phyloP scores from a whole-genome alignment of 2,888 invertebrate genomes.

The Synergus gifuensis region DNA sequence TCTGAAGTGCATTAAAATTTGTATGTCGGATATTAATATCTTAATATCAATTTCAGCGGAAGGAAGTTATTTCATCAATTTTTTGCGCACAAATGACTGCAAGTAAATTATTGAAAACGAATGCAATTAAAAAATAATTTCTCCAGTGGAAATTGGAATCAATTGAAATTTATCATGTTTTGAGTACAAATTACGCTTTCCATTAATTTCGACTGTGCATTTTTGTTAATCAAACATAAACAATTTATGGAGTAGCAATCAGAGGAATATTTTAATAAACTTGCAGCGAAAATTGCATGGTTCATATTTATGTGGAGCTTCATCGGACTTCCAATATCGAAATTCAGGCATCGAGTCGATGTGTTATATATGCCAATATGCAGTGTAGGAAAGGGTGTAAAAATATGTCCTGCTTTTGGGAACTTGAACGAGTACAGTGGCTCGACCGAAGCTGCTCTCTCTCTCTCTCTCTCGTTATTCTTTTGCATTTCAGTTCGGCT shows the following conservation, averaged over 20 bases:
- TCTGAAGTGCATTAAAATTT: not conserved
- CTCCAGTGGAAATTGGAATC: not conserved
- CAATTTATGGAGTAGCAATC: not conserved
- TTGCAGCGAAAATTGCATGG: not conserved
- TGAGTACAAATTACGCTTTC: not conserved
- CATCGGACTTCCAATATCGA: conserved; percentile 11
- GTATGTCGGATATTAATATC: no score
- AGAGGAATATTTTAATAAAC: not conserved
- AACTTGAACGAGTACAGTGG: conserved; percentile 20
- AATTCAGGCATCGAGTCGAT: conserved; percentile 25
- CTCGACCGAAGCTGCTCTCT: conserved; percentile 17
- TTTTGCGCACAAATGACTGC: no score
- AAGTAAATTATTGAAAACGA: no score
- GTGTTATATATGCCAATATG: not conserved
- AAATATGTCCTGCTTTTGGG: conserved; percentile 26
- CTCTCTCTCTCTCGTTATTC: conserved; percentile 20
- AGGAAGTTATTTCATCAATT: no score
- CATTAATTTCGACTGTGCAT: not conserved
- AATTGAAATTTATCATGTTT: not conserved
- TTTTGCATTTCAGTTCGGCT: conserved; percentile 29
- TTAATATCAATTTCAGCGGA: no score
- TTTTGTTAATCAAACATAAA: not conserved
- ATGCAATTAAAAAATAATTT: not conserved
- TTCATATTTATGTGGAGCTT: conserved; percentile 20
- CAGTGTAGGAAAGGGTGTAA: conserved; percentile 20